These are phyloP conservation scores for Notolabrus celidotus DNA, from an alignment of 2,797 vertebrate genomes.

Conservation along the genomic window DNA sequence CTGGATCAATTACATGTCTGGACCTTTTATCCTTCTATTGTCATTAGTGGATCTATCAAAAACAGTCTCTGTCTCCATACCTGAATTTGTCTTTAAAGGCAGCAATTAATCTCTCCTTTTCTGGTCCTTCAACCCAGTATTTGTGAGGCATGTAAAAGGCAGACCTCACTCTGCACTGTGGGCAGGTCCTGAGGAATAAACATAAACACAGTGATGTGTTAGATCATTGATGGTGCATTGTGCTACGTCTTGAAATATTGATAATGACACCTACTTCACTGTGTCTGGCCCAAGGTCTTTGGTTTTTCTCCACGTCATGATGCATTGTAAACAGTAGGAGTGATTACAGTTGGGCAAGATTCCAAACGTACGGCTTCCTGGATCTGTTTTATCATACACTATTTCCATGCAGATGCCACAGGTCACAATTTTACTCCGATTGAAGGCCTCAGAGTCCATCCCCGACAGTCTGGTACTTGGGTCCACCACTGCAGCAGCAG, in stretches of 20 bases:
- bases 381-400: constrained; percentile 87
- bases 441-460: constrained; percentile 51
- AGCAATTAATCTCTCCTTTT: constrained; percentile 87
- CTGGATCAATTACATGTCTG: neutral
- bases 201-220: neutral
- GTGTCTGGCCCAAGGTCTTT: constrained; percentile 84
- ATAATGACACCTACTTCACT: constrained; percentile 85
- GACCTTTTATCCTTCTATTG: neutral
- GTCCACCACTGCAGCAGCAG: constrained; percentile 54
- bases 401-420: constrained; percentile 96
- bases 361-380: constrained; percentile 84
- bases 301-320: constrained; percentile 90
- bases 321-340: constrained; percentile 89
- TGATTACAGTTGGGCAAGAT: constrained; percentile 93
- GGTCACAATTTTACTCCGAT: constrained; percentile 83
- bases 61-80: constrained; percentile 68
- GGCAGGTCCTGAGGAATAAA: constrained; percentile 85
- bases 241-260: neutral
- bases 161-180: constrained; percentile 91
- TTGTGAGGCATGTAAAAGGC: constrained; percentile 91
- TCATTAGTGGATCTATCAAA: neutral
- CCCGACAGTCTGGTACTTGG: constrained; percentile 8
- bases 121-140: constrained; percentile 88
- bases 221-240: fast-evolving
- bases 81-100: constrained; percentile 88